Percentiles rank a stretch among this genome's conserved stretches.
phyloP scores from a whole-genome alignment of 2,888 invertebrate genomes.

The Bhutanitis thaidina region DNA sequence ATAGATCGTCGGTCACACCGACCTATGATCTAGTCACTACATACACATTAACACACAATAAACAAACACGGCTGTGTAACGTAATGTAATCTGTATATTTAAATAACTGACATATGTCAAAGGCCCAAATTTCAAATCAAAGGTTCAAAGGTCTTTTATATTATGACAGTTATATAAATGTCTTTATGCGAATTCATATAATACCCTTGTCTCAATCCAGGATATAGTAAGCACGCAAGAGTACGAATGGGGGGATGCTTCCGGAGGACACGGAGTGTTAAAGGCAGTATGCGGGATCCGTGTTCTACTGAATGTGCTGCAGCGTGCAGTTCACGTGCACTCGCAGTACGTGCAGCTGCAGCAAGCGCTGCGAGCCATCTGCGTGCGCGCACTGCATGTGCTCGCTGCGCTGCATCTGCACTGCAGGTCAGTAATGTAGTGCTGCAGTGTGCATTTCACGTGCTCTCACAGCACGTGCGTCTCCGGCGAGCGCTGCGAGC shows the following conservation, averaged over 20 bases:
- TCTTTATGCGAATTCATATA: too few relatives aligned
- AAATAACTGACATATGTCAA: too few relatives aligned
- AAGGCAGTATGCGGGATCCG: slow-evolving; percentile 28
- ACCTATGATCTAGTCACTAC: too few relatives aligned
- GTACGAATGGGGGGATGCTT: slow-evolving; percentile 44
- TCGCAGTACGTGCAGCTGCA: slow-evolving; percentile 38
- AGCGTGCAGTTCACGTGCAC: slow-evolving; percentile 28
- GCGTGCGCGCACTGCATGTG: slow-evolving; percentile 32
- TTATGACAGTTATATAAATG: too few relatives aligned
- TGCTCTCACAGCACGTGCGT: neutral
- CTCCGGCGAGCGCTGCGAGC: neutral
- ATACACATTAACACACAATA: too few relatives aligned
- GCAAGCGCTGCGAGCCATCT: slow-evolving; percentile 29
- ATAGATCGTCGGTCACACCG: too few relatives aligned
- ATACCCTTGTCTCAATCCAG: slow-evolving; percentile 28
- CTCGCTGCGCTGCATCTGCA: slow-evolving; percentile 39
- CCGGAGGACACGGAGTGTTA: slow-evolving; percentile 43
- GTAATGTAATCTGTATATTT: too few relatives aligned
- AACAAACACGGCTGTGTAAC: too few relatives aligned
- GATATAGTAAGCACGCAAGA: slow-evolving; percentile 42
- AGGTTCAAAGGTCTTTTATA: too few relatives aligned
- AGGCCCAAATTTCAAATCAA: too few relatives aligned
- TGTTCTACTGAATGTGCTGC: slow-evolving; percentile 23
- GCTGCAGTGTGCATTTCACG: neutral
- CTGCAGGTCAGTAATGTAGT: slow-evolving; percentile 1